Evolutionary conservation across 2,113 vertebrate genomes (phyloP).

Genomic region (Zosterops borbonicus): DNA sequence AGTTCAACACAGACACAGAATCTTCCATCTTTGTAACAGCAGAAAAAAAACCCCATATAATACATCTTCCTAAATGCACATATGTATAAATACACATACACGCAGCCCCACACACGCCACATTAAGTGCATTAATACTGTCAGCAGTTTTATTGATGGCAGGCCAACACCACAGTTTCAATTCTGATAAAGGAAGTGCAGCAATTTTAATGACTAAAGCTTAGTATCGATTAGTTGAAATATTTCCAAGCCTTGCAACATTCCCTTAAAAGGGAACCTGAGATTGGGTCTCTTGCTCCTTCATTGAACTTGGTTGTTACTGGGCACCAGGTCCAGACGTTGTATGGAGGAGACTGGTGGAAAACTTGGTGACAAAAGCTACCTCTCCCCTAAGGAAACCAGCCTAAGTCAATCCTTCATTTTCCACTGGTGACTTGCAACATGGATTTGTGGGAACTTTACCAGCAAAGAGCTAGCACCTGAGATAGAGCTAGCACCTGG

Average conservation of each 20-base stretch:
- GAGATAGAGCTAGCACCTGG: not conserved
- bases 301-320: not conserved
- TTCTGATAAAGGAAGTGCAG: not conserved
- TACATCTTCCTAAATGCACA: not conserved
- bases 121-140: not conserved
- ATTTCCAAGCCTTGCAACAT: slow-evolving; percentile 19
- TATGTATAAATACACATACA: not conserved
- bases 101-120: not conserved
- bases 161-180: not conserved
- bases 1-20: not conserved
- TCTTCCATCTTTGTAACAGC: not conserved
- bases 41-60: not conserved
- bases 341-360: not conserved
- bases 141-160: not conserved
- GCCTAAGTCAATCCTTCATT: not conserved
- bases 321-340: not conserved
- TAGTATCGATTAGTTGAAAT: not conserved
- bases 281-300: not conserved
- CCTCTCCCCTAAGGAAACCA: not conserved
- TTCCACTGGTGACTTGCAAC: not conserved
- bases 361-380: not conserved
- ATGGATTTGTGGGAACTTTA: not conserved
- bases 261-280: slow-evolving; percentile 39
- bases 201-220: not conserved
- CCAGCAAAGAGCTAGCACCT: not conserved